phyloP scores from a whole-genome alignment of 2,797 vertebrate genomes.

The Coendou prehensilis region DNA sequence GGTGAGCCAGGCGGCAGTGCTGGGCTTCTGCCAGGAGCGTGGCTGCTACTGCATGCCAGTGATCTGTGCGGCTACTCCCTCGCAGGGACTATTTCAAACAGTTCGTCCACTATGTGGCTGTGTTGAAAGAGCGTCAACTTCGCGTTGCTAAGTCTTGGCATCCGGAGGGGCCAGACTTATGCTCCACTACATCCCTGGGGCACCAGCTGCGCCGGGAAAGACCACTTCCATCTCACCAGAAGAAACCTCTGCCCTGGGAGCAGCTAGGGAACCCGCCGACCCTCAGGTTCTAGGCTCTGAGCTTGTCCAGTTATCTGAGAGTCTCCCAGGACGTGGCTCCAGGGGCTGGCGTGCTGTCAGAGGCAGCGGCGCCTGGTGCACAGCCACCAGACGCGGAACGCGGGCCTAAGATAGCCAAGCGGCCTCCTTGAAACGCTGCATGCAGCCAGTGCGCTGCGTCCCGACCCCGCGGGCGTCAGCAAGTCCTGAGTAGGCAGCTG shows the following conservation, averaged over 20 bases:
- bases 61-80: slow-evolving; percentile 87
- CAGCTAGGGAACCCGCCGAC: neutral
- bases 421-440: slow-evolving; percentile 89
- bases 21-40: slow-evolving; percentile 89
- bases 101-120: slow-evolving; percentile 92
- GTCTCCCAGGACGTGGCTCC: neutral
- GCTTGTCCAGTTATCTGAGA: neutral
- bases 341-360: neutral
- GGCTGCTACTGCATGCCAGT: slow-evolving; percentile 89
- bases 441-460: slow-evolving; percentile 90
- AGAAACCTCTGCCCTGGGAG: neutral
- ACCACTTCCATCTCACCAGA: accelerated
- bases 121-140: slow-evolving; percentile 91
- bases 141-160: slow-evolving; percentile 89
- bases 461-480: slow-evolving; percentile 49
- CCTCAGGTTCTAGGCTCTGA: neutral
- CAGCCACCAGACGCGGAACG: no score
- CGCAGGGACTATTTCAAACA: slow-evolving; percentile 93
- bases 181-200: slow-evolving; percentile 34
- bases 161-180: slow-evolving; percentile 57
- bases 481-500: slow-evolving; percentile 80
- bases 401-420: no score
- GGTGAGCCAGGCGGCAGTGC: slow-evolving; percentile 90
- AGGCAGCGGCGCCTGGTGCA: no score
- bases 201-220: neutral